Base-by-base conservation (phyloP, 2,888 invertebrate species). In the Barypeithes pellucidus region DNA sequence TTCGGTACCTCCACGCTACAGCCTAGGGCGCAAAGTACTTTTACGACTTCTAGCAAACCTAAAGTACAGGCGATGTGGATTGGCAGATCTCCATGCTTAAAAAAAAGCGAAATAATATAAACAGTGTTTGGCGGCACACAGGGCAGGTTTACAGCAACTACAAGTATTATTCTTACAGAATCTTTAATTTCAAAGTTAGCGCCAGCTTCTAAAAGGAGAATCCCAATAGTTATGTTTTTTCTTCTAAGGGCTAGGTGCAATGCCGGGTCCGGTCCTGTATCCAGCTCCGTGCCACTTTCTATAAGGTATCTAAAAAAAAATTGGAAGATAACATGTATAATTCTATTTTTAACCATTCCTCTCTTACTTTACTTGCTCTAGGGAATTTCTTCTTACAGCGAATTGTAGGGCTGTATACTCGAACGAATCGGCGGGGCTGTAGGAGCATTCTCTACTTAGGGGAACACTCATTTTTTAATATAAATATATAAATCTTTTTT, bases 1-100 rank as follows among this genome's bases (percentile, higher is more conserved):
- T 92, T 93, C 9, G 89, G 85, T 50, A 89, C 87, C 83, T 94
- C 93, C 76, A 93, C 87, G 76, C 86, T 86, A 77, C 90, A 89
- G 2, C 90, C 89, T 66, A 89, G 85, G 20, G 90, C 88, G 80
- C 90, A 90, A 43, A 91, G 83, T 9, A 88, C 87, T 81, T 91
- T 89, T 1, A 89, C 90, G 60, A 90, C 86, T 60, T 87, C 85
- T 47, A 89, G 82, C 24, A 90, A 83, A 16, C 90, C 90, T 76
- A 88, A 86, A 69, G 87, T 84, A 50, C 89, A 87, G 50, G 90
- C 90, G 68, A 90, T 85, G 81, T 91, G 91, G 69, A 91, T 88
- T 0, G 91, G 88, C 74, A 88, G 88, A 80, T 91, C 90, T 20
- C 90, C 90, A 81, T 88, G 84, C 89, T 90, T 81, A 72, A 81